Base-by-base conservation (phyloP, 2,888 invertebrate genomes). In the Agonopterix heracliana region DNA sequence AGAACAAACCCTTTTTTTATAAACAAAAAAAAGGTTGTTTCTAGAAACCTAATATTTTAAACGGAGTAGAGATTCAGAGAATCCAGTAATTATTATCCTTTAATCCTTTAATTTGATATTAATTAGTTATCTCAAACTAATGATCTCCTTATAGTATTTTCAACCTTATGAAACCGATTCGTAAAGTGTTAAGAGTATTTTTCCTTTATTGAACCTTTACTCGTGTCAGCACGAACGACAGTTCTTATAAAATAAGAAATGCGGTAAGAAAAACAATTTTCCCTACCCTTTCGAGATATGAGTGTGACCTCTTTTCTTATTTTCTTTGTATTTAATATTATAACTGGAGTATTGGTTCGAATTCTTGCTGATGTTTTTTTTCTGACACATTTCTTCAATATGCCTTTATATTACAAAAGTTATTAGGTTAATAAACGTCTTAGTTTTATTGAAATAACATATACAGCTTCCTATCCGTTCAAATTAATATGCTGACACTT, bases 181-280 rank as follows among this genome's bases (percentile, higher is more conserved):
- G 45, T 36, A 26, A 11, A 40, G 38, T 46, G 52, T 54, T 57
- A 50, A 50, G 53, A 55, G 53, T 58, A 53, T 56, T 50, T 56
- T 51, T 55, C 50, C 53, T 61, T 58, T 57, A 60, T 57, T 59
- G 57, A 55, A 46, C 46, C 34, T 41, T 13, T 46, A 34, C 41
- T 34, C 41, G 46, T 41, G 52, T 44, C 54, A 55, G 48, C 54
- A 54, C 52, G 54, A 48, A 47, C 45, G 54, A 54, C 57, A 59
- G 52, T 50, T 59, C 54, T 50, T 56, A 56, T 57, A 55, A 56
- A 60, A 60, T 53, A 59, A 55, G 57, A 57, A 62, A 59, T 54
- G 49, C 51, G 54, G 45, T 49, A 57, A 62, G 55, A 71, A 69
- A 73, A 77, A 72, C 71, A 67, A 71, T 74, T 73, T 59, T 58